phyloP scores from a whole-genome alignment of 1,140 invertebrate genomes.

The Plodia interpunctella region DNA sequence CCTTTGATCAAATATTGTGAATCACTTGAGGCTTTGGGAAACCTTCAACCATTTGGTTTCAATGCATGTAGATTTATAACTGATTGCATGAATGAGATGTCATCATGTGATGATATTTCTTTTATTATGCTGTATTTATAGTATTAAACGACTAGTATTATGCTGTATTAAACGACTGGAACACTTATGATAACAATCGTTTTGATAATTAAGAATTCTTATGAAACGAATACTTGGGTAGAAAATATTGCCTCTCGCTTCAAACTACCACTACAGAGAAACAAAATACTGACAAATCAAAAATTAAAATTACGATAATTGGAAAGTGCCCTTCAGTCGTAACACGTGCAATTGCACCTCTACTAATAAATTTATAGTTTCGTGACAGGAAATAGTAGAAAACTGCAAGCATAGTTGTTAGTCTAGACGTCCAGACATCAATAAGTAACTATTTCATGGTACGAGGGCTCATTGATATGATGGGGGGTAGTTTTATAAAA shows the following conservation, averaged over 20 bases:
- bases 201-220: too few species aligned
- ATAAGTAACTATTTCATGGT: slow-evolving; percentile 57
- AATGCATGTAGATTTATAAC: background rate
- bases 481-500: slow-evolving; percentile 62
- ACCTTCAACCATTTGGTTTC: background rate
- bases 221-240: too few species aligned
- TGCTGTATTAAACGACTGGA: too few species aligned
- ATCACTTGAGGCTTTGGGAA: background rate
- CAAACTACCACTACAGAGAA: too few species aligned
- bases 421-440: slow-evolving; percentile 56
- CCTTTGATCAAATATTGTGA: slow-evolving; percentile 17
- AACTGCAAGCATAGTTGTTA: slow-evolving; percentile 36
- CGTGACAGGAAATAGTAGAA: slow-evolving; percentile 54
- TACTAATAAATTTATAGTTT: slow-evolving; percentile 53
- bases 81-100: too few species aligned
- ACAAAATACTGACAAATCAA: background rate
- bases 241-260: too few species aligned
- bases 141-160: too few species aligned
- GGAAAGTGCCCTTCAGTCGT: slow-evolving; percentile 16
- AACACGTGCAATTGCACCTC: slow-evolving; percentile 33
- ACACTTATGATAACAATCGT: too few species aligned
- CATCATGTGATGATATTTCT: too few species aligned
- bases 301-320: slow-evolving; percentile 24
- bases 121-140: too few species aligned
- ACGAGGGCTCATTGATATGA: slow-evolving; percentile 54